Conservation (phyloP, 2,888 invertebrate species). For the Drosophila neotestacea region DNA sequence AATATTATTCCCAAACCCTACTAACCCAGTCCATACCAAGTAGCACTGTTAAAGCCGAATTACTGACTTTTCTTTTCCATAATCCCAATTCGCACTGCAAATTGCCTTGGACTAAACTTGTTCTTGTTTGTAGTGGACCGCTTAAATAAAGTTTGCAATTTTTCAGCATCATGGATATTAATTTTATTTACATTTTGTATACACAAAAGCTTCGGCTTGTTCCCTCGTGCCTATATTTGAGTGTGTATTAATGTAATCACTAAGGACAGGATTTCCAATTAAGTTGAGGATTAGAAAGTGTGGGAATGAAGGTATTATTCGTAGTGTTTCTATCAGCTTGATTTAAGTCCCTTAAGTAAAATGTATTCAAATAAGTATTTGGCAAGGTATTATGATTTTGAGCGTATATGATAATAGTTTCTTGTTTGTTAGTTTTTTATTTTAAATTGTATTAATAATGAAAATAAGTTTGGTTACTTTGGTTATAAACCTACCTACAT, state of each 20-base stretch:
- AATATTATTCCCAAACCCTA: no score
- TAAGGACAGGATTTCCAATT: no score
- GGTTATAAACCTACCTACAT: no score
- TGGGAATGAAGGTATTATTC: neutral
- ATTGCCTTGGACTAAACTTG: neutral
- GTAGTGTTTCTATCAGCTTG: neutral
- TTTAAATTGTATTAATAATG: no score
- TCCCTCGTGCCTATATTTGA: neutral
- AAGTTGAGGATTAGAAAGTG: no score
- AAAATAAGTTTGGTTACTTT: no score
- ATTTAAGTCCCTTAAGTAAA: neutral
- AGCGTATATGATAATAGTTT: neutral
- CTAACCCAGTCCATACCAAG: no score
- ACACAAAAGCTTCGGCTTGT: conserved; percentile 1
- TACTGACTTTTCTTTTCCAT: no score
- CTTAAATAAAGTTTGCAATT: neutral
- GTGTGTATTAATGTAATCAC: neutral
- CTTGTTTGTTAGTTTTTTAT: no score
- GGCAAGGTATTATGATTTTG: neutral
- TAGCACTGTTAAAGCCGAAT: no score
- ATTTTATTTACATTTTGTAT: conserved; percentile 8
- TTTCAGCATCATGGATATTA: neutral
- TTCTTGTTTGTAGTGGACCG: conserved; percentile 3
- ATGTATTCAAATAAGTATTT: neutral
- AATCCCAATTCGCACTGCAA: no score